These are phyloP conservation scores for Lutraria rhynchaena DNA, from an alignment of 1,140 invertebrate species.

Conservation along the genomic window DNA sequence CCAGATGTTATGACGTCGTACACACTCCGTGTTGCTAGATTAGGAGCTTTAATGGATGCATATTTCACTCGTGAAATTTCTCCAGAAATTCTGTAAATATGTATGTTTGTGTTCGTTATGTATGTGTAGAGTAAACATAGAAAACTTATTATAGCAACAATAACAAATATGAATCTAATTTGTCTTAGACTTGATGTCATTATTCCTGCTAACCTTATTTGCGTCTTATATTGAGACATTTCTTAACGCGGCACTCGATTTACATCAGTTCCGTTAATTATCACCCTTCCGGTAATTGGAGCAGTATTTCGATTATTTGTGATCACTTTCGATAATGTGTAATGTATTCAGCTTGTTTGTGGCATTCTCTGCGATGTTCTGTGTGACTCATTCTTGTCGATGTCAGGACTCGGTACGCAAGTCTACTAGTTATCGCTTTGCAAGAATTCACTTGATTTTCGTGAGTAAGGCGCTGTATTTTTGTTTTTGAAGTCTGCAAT, in stretches of 20 bases:
- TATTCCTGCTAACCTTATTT: background rate
- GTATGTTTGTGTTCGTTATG: background rate
- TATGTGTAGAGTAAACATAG: background rate
- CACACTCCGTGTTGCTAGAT: background rate
- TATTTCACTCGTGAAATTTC: slow-evolving; percentile 1
- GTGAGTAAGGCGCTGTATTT: no score
- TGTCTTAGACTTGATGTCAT: slow-evolving; percentile 18
- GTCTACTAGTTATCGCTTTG: no score
- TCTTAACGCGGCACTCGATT: no score
- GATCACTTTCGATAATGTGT: background rate
- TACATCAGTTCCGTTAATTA: background rate
- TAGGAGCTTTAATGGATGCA: background rate
- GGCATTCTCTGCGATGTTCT: no score
- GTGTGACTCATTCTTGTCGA: no score
- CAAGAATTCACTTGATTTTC: no score
- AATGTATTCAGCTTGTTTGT: no score
- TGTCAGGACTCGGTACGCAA: no score
- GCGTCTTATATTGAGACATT: background rate
- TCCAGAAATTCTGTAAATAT: slow-evolving; percentile 5
- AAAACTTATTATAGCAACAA: background rate
- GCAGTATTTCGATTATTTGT: background rate
- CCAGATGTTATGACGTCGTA: background rate
- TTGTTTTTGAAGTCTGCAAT: no score
- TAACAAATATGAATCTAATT: slow-evolving; percentile 4
- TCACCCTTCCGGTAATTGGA: background rate